Evolutionary conservation across 1,140 invertebrate genomes (phyloP).

Genomic region (Wiebesia pumilae): DNA sequence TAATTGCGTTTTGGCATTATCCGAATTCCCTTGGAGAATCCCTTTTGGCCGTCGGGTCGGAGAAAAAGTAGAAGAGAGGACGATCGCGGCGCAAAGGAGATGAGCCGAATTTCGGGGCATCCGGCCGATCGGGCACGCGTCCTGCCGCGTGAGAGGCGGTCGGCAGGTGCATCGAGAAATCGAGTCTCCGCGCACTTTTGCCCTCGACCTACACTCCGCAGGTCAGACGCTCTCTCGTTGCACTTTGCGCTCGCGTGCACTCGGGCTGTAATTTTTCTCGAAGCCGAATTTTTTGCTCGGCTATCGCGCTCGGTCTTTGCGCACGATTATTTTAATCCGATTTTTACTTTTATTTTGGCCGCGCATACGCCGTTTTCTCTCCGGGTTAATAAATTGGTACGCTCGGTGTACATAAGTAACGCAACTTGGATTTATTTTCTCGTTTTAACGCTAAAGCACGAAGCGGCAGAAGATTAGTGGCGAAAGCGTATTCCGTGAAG

Average conservation of each 20-base stretch:
- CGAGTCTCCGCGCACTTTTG: neutral
- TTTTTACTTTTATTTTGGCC: too few relatives aligned
- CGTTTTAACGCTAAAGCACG: neutral
- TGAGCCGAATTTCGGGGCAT: conserved; percentile 43
- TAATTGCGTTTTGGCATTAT: neutral
- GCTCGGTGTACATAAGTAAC: neutral
- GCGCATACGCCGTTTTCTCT: neutral
- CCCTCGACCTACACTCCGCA: conserved; percentile 40
- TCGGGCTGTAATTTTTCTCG: conserved; percentile 14
- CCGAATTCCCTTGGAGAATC: neutral
- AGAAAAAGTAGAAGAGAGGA: neutral
- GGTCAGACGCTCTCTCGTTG: conserved; percentile 8
- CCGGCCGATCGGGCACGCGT: conserved; percentile 37
- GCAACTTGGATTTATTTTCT: neutral
- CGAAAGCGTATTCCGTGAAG: neutral
- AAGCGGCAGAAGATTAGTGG: neutral
- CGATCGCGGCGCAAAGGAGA: neutral
- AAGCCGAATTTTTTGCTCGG: neutral
- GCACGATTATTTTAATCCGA: too few relatives aligned
- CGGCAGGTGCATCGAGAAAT: conserved; percentile 43
- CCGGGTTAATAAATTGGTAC: conserved; percentile 1
- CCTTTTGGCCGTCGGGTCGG: neutral
- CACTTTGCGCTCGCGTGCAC: conserved; percentile 19
- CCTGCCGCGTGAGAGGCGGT: neutral
- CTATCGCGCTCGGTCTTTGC: neutral